These are phyloP conservation scores for Syrmaticus mikado DNA, from an alignment of 2,113 vertebrate genomes.

Conservation along the genomic window DNA sequence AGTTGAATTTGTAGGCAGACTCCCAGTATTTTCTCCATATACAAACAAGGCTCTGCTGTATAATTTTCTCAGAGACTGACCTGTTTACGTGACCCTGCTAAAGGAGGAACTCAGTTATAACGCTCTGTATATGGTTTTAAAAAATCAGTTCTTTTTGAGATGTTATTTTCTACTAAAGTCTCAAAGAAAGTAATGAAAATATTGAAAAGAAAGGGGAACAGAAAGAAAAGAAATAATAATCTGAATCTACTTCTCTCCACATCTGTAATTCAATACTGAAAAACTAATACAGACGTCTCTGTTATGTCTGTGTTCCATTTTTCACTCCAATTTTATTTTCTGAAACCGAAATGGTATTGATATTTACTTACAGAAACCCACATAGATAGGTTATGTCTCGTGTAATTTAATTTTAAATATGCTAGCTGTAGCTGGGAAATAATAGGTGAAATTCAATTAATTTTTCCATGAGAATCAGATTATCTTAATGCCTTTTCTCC, in stretches of 20 bases:
- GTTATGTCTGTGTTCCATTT: background rate
- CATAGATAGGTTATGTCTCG: background rate
- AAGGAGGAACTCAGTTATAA: background rate
- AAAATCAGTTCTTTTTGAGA: background rate
- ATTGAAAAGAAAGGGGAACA: background rate
- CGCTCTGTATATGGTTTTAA: background rate
- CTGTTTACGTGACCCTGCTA: background rate
- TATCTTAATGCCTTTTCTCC: conserved; percentile 20
- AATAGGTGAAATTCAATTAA: background rate
- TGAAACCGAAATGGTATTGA: background rate
- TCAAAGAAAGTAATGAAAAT: background rate
- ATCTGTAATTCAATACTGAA: background rate
- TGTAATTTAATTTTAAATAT: conserved; percentile 13
- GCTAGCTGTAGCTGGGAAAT: background rate
- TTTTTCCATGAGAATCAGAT: conserved; percentile 13
- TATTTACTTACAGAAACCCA: background rate
- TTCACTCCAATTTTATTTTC: background rate
- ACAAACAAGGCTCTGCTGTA: background rate
- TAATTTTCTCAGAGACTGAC: background rate
- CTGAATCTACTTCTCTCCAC: background rate
- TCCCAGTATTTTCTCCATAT: background rate
- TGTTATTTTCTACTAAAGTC: background rate
- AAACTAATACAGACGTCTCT: background rate
- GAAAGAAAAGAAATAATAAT: background rate
- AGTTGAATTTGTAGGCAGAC: background rate